Evolutionary conservation across 2,797 vertebrate genomes (phyloP), one percentile per base, ranked within the genome.

Genomic region (Microcaecilia unicolor): DNA sequence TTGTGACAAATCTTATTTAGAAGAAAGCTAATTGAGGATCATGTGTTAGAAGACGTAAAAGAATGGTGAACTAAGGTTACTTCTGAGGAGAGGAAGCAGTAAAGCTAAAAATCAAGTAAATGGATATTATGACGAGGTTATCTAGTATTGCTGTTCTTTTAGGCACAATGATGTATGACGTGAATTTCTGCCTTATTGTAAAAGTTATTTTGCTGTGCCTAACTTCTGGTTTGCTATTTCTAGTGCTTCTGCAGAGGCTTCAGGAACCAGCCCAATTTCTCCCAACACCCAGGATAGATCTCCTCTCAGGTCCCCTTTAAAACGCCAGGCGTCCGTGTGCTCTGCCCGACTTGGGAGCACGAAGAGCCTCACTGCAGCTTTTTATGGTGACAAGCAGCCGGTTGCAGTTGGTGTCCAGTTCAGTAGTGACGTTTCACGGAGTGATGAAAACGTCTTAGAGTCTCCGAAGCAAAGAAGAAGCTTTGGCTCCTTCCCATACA

Each of bases 401-500:
- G 74, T 82, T 11, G 36, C 89, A 0, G 84, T 84, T 11, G 90
- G 92, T 0, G 96, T 97, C 19, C 94, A 97, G 74, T 95, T 97
- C 63, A 93, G 90, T 58, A 87, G 89, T 1, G 96, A 98, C 17
- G 92, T 97, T 17, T 98, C 94, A 25, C 88, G 93, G 34, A 97
- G 94, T 15, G 92, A 98, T 1, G 94, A 97, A 55, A 97, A 96
- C 1, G 91, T 97, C 10, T 73, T 97, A 34, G 94, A 98, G 39
- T 98, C 95, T 0, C 96, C 94, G 0, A 90, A 89, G 18, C 95
- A 97, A 64, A 86, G 92, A n/a, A 81, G 91, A 44, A 99, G 96
- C 74, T 96, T 97, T 11, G 89, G 95, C 21, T 97, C 95, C 4
- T 98, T 98, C 35, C 96, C 96, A 0, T 94, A 93, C 51, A 97